Conservation (phyloP, 2,797 vertebrate species). For the Eremophila alpestris region DNA sequence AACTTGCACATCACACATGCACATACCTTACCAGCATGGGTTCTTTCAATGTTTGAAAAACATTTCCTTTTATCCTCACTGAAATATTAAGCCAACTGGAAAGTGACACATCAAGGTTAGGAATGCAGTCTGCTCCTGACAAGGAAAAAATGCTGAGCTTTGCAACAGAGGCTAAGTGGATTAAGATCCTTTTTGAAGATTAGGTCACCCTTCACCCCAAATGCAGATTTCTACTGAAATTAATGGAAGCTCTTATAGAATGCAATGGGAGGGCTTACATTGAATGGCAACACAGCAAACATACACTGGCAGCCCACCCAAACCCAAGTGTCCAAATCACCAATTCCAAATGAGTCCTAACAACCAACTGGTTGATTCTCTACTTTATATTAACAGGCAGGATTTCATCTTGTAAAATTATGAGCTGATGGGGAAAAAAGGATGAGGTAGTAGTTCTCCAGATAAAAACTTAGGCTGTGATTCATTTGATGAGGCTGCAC, state of each 20-base stretch:
- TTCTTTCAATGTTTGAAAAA: slow-evolving; percentile 29
- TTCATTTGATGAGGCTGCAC: neutral
- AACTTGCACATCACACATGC: neutral
- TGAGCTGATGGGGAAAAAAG: neutral
- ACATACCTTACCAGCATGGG: slow-evolving; percentile 10
- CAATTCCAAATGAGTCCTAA: neutral
- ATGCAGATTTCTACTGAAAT: slow-evolving; percentile 41
- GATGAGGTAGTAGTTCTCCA: neutral
- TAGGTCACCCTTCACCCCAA: slow-evolving; percentile 36
- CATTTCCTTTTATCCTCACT: slow-evolving; percentile 41
- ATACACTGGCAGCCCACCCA: neutral
- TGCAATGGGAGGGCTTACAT: neutral
- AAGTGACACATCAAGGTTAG: slow-evolving; percentile 66
- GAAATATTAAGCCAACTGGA: slow-evolving; percentile 60
- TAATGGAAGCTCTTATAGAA: slow-evolving; percentile 6
- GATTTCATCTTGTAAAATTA: slow-evolving; percentile 1
- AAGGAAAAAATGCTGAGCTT: slow-evolving; percentile 57
- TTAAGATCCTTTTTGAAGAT: slow-evolving; percentile 67
- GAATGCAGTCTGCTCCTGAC: slow-evolving; percentile 48
- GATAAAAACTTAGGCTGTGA: neutral
- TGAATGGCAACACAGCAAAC: neutral
- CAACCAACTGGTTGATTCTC: neutral
- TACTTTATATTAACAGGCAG: neutral
- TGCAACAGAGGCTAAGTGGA: slow-evolving; percentile 43
- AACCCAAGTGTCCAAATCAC: neutral